Percentiles rank a stretch among this genome's conserved stretches.
These are phyloP conservation scores for Tragulus kanchil DNA, from an alignment of 2,113 vertebrate species.

Conservation along the genomic window DNA sequence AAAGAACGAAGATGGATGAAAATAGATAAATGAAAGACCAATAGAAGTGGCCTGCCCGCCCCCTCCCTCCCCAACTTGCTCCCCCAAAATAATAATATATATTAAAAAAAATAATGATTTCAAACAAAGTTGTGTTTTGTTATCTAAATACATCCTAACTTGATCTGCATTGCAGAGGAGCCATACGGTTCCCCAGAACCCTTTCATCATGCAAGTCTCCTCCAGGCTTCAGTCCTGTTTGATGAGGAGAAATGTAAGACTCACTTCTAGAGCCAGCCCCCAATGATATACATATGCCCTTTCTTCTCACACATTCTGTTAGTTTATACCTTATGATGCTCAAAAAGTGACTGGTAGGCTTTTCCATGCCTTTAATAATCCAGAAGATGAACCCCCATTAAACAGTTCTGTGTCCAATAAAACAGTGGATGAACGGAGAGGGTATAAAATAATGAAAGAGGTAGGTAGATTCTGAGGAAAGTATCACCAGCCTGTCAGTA, in stretches of 20 bases:
- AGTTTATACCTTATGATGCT: neutral
- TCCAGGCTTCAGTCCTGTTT: neutral
- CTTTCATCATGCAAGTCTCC: neutral
- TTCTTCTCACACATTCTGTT: neutral
- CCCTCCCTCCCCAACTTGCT: too few relatives aligned
- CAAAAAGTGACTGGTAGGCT: neutral
- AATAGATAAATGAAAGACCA: too few relatives aligned
- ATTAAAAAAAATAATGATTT: neutral
- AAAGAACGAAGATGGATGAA: too few relatives aligned
- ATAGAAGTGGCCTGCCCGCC: too few relatives aligned
- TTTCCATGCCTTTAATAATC: neutral
- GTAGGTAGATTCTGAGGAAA: neutral
- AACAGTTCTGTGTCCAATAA: neutral
- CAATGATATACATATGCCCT: neutral
- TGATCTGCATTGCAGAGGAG: neutral
- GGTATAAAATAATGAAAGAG: neutral
- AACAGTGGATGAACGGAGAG: neutral
- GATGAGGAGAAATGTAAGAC: neutral
- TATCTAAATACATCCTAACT: neutral
- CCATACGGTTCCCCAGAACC: neutral
- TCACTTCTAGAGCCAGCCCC: neutral
- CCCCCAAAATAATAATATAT: too few relatives aligned
- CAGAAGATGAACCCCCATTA: neutral
- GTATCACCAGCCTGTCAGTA: neutral
- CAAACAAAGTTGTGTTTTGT: neutral